Conservation (phyloP, 2,797 vertebrate species). For the Limnodromus scolopaceus region DNA sequence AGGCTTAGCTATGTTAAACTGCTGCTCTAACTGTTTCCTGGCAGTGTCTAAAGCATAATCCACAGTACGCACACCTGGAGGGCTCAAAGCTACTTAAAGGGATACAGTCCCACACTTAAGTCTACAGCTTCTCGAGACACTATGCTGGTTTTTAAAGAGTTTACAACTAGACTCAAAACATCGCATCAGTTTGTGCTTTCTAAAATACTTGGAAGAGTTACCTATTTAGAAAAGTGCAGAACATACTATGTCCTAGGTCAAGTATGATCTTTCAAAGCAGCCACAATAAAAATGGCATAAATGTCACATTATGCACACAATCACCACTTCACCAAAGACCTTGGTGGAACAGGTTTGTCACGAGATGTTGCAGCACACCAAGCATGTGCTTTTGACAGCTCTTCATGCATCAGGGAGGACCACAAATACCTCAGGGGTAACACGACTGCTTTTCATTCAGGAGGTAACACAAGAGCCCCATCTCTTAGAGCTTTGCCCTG, state of each 20-base stretch:
- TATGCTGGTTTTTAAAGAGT: background rate
- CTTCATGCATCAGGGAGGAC: background rate
- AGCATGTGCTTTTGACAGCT: background rate
- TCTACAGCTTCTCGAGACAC: background rate
- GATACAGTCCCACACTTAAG: background rate
- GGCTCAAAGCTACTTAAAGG: background rate
- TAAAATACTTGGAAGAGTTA: background rate
- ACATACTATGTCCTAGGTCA: background rate
- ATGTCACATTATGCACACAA: rapidly evolving
- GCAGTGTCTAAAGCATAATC: background rate
- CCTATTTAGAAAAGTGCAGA: background rate
- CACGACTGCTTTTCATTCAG: background rate
- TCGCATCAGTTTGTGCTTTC: background rate
- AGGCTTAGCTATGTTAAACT: constrained; percentile 22
- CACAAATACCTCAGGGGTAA: rapidly evolving
- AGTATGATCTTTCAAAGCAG: background rate
- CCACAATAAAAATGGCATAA: background rate
- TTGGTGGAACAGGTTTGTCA: background rate
- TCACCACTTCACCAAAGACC: background rate
- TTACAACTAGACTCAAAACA: background rate
- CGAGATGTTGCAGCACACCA: background rate
- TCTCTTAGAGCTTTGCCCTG: background rate
- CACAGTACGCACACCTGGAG: background rate
- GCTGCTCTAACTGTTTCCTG: constrained; percentile 34
- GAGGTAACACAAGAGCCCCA: background rate